Base-by-base conservation (phyloP, 2,888 invertebrate genomes). In the Lasioglossum zephyrum region DNA sequence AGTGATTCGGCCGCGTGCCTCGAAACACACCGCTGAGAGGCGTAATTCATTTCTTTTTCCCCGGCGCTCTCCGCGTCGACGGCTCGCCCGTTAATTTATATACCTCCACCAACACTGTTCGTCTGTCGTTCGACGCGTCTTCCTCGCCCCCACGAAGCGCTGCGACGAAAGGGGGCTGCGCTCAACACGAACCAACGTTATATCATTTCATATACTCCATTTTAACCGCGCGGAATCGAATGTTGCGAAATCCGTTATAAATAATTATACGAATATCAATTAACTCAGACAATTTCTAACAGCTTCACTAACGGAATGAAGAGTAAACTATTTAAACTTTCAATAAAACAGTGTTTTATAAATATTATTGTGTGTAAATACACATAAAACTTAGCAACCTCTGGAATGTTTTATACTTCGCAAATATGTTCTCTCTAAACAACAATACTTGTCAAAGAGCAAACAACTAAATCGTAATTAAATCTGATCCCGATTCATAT, bases 1-100 rank as follows among this genome's bases (percentile, higher is more conserved):
- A 78, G 81, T 82, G 86, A 83, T 81, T 74, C 85, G 80, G 73
- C 74, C 72, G 82, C 69, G 66, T 75, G 66, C 78, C 79, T 53
- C 73, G 73, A 74, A 82, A 53, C 53, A 82, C 73, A 79, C 49
- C 73, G 81, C 69, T 77, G 83, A 82, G 85, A 89, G 80, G 81
- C 79, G 81, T 83, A 86, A 90, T 81, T 90, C 86, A 82, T 84
- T 82, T 88, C 85, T 84, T 84, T 85, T 77, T 79, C 76, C 41
- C 60, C 63, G 70, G 63, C 70, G 86, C 73, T 63, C 73, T 69
- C 72, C 74, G 66, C 78, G 79, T 84, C 74, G 77, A 87, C 75
- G 73, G 53, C 75, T 53, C 74, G 53, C 69, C 57, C 73, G 77
- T 81, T 85, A 85, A 88, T 88, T 88, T 82, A 82, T 85, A 60